Conservation (phyloP, 2,888 invertebrate genomes). For the Acheta domesticus region DNA sequence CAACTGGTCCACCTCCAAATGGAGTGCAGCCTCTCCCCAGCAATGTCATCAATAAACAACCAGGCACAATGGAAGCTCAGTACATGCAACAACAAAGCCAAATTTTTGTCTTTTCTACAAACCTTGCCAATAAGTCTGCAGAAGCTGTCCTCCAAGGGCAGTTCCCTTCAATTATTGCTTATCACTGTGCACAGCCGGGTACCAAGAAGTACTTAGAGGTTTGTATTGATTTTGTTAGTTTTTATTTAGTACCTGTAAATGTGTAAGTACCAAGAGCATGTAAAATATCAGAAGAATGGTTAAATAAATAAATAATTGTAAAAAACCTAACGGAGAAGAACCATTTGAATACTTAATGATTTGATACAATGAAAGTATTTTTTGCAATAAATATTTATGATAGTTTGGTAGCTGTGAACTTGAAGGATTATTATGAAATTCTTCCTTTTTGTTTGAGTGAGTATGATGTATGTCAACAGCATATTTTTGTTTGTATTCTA, state of each 20-base stretch:
- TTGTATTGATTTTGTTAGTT: slow-evolving; percentile 38
- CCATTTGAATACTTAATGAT: no score
- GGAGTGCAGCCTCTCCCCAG: slow-evolving; percentile 70
- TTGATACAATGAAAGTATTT: no score
- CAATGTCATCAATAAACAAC: slow-evolving; percentile 73
- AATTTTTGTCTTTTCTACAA: slow-evolving; percentile 95
- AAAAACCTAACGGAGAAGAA: no score
- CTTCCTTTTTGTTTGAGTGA: no score
- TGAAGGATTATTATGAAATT: no score
- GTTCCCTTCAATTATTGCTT: slow-evolving; percentile 87
- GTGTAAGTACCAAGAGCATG: not conserved
- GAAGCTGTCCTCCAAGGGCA: slow-evolving; percentile 87
- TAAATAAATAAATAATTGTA: no score
- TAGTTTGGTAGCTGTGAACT: no score
- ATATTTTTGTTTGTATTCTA: no score
- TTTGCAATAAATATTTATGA: no score
- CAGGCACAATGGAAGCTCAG: slow-evolving; percentile 76
- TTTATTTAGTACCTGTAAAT: not conserved
- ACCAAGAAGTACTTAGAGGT: slow-evolving; percentile 94
- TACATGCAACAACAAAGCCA: slow-evolving; percentile 96
- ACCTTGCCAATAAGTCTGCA: slow-evolving; percentile 90
- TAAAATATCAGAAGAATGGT: no score
- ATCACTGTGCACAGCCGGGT: slow-evolving; percentile 91
- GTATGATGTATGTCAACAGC: no score
- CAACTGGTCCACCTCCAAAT: slow-evolving; percentile 38